Evolutionary conservation across 2,888 invertebrate species (phyloP), one percentile per base, ranked within the genome.

Genomic region (Drosophila birchii): DNA sequence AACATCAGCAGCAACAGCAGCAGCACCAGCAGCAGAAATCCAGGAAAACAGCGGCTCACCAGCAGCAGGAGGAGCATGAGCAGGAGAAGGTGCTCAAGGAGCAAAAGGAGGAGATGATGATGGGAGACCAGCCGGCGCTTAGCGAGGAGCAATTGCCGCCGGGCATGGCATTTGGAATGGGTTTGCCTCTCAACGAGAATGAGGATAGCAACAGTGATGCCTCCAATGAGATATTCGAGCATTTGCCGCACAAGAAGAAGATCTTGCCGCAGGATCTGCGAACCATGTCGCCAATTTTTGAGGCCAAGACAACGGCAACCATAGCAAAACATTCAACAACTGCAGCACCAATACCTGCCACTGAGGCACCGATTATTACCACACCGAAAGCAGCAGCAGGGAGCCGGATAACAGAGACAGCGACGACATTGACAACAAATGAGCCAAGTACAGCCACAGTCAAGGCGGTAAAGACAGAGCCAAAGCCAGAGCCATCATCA

Each of bases 201-300:
- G 84, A 84, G 20, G 78, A 73, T 41, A 80, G 76, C 57, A 79
- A 84, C 6, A 72, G 89, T 56, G 91, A 91, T 32, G 83, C 81
- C 1, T 91, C 91, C 5, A 92, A 92, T 60, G 92, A 92, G 68
- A 91, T 92, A 39, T 77, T 91, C 18, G 90, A 91, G 60, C 91
- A 90, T 5, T 69, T 92, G 78, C 93, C 92, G 7, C 92, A 92
- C 63, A 90, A 86, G 11, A 92, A 92, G 78, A 92, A 92, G 78
- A 86, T 86, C 47, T 78, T 90, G 57, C 87, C 83, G 18, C 89
- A 91, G 68, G 91, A 92, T 53, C 58, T 92, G 53, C 87, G 81
- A 60, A 90, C 89, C 47, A 90, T 90, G 80, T 63, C 89, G 44
- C 56, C 64, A 1, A 59, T 71, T 11, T 38, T 20, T 9, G 76